Evolutionary conservation across 2,888 invertebrate species (phyloP), one percentile per base, ranked within the genome.

Genomic region (Protophormia terraenovae): DNA sequence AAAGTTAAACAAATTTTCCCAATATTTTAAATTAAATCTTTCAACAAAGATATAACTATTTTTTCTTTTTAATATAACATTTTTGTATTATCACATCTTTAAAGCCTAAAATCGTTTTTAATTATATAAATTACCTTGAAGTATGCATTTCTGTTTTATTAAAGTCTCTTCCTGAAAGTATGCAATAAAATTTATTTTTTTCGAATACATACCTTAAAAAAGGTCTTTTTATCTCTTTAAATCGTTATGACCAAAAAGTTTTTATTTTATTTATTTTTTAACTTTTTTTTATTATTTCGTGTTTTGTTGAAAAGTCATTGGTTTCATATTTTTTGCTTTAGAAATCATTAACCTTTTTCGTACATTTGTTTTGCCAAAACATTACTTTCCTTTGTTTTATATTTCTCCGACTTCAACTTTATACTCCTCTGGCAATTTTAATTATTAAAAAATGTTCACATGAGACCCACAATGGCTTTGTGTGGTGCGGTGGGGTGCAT

Each of bases 401-500:
- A 16, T 14, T 58, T 50, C 72, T 12, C 27, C 50, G 38, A 53
- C 66, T 14, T 35, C 29, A 80, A 67, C 47, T 58, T 66, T 66
- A 67, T n/a, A n/a, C n/a, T 75, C 47, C 71, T 29, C 14, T 58
- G 64, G 76, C 29, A 64, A 77, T 55, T 64, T 83, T 83, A 83
- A 83, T 83, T 77, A 83, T 77, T 72, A 80, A 79, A 78, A 79
- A 73, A 60, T 67, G 16, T 75, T 64, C 71, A 64, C 64, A 83
- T 77, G 55, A 71, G 71, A 72, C 62, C 24, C 53, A 32, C 22
- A 71, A 73, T 55, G 29, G 27, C 38, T 5, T 24, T 71, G 4
- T 32, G 32, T 32, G 32, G 32, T 32, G 45, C 16, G 45, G 38
- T 8, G 12, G 66, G 24, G 24, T 14, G n/a, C 16, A 32, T 16